Evolutionary conservation across 2,888 invertebrate genomes (phyloP).

Genomic region (Ametastegia equiseti): DNA sequence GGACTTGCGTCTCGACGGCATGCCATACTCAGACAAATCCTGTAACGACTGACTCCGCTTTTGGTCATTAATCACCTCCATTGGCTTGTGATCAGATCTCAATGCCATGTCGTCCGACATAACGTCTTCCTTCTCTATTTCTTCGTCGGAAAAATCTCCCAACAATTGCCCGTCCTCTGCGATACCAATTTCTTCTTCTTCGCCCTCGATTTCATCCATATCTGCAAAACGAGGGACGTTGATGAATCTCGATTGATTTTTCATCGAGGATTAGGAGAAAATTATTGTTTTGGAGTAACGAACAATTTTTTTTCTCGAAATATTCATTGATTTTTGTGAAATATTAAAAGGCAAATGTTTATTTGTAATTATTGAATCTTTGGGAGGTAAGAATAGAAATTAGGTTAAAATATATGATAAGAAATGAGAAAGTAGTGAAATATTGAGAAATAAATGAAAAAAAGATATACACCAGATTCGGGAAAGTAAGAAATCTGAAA

Average conservation of each 20-base stretch:
- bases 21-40: constrained; percentile 62
- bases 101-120: constrained; percentile 60
- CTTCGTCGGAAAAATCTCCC: constrained; percentile 48
- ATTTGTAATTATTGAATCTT: too few relatives aligned
- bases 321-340: too few relatives aligned
- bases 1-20: not conserved
- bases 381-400: too few relatives aligned
- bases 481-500: constrained; percentile 42
- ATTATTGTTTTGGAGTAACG: not conserved
- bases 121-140: constrained; percentile 52
- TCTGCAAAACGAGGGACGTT: not conserved
- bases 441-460: not conserved
- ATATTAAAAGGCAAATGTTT: too few relatives aligned
- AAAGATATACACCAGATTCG: constrained; percentile 40
- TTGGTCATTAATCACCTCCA: constrained; percentile 52
- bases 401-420: not conserved
- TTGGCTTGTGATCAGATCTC: constrained; percentile 56
- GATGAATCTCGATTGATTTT: not conserved
- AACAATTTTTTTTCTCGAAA: not conserved
- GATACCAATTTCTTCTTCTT: constrained; percentile 54
- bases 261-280: not conserved
- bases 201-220: constrained; percentile 43
- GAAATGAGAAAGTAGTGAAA: not conserved
- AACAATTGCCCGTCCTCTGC: constrained; percentile 58
- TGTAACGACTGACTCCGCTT: constrained; percentile 71